phyloP scores from a whole-genome alignment of 1,140 invertebrate species.

The Drosophila biarmipes region DNA sequence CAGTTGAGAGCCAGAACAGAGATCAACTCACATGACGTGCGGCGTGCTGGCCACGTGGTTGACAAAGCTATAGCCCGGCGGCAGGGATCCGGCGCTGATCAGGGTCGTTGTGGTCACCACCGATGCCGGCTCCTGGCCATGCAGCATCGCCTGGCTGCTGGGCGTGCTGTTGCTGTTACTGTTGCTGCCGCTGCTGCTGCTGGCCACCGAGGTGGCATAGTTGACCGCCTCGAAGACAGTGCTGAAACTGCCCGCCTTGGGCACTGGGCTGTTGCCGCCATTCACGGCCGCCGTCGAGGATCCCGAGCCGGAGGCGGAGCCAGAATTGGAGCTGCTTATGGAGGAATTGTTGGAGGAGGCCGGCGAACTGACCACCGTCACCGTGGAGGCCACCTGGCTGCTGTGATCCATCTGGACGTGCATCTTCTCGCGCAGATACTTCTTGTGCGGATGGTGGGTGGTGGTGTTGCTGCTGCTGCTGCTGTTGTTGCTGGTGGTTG shows the following conservation, averaged over 20 bases:
- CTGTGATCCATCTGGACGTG: constrained; percentile 70
- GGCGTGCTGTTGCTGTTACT: constrained; percentile 1
- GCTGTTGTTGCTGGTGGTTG: constrained; percentile 39
- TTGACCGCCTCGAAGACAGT: constrained; percentile 68
- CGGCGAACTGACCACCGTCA: constrained; percentile 80
- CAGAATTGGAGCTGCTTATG: constrained; percentile 44
- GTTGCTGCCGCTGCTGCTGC: background rate
- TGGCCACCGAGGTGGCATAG: constrained; percentile 33
- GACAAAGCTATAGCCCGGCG: constrained; percentile 60
- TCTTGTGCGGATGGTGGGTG: constrained; percentile 82
- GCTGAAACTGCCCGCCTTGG: constrained; percentile 51
- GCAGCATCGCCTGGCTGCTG: constrained; percentile 20
- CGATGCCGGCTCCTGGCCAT: constrained; percentile 14
- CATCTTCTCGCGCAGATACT: constrained; percentile 83
- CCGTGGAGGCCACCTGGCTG: constrained; percentile 66
- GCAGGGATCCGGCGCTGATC: constrained; percentile 41
- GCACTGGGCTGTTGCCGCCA: constrained; percentile 73
- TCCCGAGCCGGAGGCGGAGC: constrained; percentile 34
- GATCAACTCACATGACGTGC: constrained; percentile 62
- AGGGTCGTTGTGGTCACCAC: constrained; percentile 25
- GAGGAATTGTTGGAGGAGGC: constrained; percentile 78
- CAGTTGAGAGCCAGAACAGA: background rate
- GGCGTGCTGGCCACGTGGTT: constrained; percentile 42
- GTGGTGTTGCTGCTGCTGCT: constrained; percentile 48
- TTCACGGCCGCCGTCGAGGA: constrained; percentile 77